Conservation (phyloP, 2,888 invertebrate genomes). For the Acleris literana region DNA sequence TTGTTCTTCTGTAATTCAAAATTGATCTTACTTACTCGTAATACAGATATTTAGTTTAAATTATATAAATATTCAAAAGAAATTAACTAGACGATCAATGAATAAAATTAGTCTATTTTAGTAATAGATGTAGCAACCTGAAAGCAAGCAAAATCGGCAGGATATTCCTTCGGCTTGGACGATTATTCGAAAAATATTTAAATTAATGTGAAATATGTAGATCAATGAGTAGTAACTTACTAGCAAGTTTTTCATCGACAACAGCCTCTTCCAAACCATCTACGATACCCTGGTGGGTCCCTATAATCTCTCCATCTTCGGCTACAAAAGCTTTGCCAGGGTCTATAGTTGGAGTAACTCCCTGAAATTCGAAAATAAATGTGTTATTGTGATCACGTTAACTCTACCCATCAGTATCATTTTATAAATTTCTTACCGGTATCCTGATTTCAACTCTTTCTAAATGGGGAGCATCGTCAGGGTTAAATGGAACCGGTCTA, state of each 20-base stretch:
- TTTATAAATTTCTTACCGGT: conserved; percentile 36
- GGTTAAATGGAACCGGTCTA: conserved; percentile 48
- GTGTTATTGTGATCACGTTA: background rate
- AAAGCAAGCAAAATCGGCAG: too few species aligned
- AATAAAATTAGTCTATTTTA: too few species aligned
- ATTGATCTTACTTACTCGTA: background rate
- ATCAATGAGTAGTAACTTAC: conserved; percentile 50
- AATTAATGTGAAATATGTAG: too few species aligned
- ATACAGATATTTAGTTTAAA: too few species aligned
- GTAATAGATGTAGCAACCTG: too few species aligned
- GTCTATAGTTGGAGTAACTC: conserved; percentile 28
- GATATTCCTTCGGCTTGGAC: too few species aligned
- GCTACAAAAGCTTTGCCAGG: conserved; percentile 50
- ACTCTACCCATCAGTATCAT: background rate
- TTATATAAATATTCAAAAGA: too few species aligned
- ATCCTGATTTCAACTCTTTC: conserved; percentile 31
- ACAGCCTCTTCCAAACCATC: conserved; percentile 62
- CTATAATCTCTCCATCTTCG: conserved; percentile 55
- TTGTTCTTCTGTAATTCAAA: conserved; percentile 55
- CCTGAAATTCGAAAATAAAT: conserved; percentile 15
- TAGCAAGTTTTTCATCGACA: conserved; percentile 61
- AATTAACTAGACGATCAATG: too few species aligned
- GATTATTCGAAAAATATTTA: too few species aligned
- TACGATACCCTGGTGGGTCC: conserved; percentile 62
- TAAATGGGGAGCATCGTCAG: conserved; percentile 41